Base-by-base conservation (phyloP, 2,113 vertebrate genomes). In the Ciconia maguari region DNA sequence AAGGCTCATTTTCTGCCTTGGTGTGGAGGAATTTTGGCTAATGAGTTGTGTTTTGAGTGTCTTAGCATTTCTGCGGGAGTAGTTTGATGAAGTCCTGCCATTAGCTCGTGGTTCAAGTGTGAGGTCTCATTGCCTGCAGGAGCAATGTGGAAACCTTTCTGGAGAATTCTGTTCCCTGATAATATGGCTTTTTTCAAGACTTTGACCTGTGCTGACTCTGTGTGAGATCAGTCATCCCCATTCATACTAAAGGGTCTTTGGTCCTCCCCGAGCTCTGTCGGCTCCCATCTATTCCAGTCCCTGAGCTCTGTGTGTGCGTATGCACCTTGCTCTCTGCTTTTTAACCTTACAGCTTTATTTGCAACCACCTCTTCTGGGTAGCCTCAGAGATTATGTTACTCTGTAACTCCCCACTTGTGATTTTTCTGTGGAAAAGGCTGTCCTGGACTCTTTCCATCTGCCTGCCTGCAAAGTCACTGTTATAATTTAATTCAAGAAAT, bases 1-100 rank as follows among this genome's bases (percentile, higher is more conserved):
- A 81, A 87, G 76, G 78, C 82, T 83, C 55, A 41, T 76, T 94
- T 95, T 92, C 81, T 17, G 88, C 71, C 64, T 54, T 48, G 29
- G 10, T n/a, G 60, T n/a, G 55, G 62, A 83, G 91, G 84, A 93
- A 96, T 96, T 97, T 32, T 70, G 87, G 46, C 75, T 96, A 80
- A 72, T 2, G 13, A 76, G 70, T 57, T 72, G 55, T 61, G 38
- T 49, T 87, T 75, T 1, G 0, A 54, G 34, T 19, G 46, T 38
- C 66, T 93, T 74, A 52, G 51, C 13, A 5, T 88, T 93, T 91
- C 82, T 90, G 71, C 9, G 20, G 93, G 78, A 91, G 38, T 7
- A 51, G 64, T 80, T 91, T 85, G 94, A 93, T 87, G 46, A 95
- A 90, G 51, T 44, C 70, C 68, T 90, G 94, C 69, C 41, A 17